Evolutionary conservation across 2,113 vertebrate species (phyloP).

Genomic region (Microcebus griseorufus): DNA sequence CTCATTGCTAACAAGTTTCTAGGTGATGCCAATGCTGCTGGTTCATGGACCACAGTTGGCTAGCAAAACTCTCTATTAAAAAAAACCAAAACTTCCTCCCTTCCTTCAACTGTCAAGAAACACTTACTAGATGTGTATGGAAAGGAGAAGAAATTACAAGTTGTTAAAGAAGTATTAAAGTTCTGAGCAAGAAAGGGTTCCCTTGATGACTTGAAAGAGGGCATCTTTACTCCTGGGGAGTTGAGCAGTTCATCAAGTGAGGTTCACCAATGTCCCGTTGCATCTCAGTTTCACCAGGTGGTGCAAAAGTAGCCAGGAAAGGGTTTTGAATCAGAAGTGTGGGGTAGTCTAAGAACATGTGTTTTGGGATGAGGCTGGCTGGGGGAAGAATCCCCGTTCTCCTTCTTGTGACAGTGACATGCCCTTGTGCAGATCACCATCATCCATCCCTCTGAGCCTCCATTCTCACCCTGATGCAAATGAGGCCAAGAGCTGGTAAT

Average conservation of each 20-base stretch:
- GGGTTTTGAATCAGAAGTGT: background rate
- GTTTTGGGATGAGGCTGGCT: background rate
- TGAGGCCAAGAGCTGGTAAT: background rate
- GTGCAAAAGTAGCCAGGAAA: background rate
- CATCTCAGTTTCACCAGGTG: background rate
- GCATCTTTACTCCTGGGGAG: background rate
- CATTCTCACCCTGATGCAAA: background rate
- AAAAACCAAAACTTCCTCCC: background rate
- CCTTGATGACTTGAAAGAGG: background rate
- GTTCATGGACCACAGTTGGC: background rate
- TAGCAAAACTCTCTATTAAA: background rate
- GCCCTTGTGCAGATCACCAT: background rate
- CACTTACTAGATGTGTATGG: background rate
- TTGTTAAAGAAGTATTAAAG: background rate
- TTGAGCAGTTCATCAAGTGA: background rate
- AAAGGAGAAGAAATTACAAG: background rate
- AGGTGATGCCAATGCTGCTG: background rate
- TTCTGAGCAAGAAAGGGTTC: background rate
- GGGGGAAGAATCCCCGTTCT: background rate
- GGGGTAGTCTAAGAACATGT: background rate
- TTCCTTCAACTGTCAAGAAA: background rate
- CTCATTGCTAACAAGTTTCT: background rate
- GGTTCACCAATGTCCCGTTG: background rate
- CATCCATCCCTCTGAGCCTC: background rate
- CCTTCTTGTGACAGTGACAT: background rate